Evolutionary conservation across 2,888 invertebrate genomes (phyloP), one percentile per base, ranked within the genome.

Genomic region (Ecliptopera silaceata): DNA sequence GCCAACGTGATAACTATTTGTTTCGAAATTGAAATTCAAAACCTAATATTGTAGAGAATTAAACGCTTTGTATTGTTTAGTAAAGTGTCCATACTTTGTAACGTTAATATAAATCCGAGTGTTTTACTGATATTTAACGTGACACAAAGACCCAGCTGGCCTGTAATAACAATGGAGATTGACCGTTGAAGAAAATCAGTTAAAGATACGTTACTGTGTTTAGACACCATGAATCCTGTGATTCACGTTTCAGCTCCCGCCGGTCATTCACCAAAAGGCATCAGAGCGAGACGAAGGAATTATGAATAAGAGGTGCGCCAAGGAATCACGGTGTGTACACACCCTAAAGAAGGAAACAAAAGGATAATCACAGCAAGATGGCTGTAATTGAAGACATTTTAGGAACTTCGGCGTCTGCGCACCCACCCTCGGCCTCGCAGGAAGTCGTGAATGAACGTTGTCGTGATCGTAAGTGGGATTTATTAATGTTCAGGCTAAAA

Each of bases 261-360:
- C 85, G 87, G 86, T 81, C 90, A 89, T 90, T 90, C 89, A 91
- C 86, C 81, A 88, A 86, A 78, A 77, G 63, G 75, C 85, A 84
- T 69, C 78, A 78, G 84, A 82, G 84, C 82, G 80, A 65, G 73
- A 80, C 88, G 75, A 82, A 86, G 82, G 80, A 66, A 81, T 80
- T 76, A 79, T 86, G 83, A 85, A 86, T 83, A 84, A 86, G 86
- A 89, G 89, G 89, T 84, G 88, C 78, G 82, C 65, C 72, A 66
- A 84, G 87, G 87, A 88, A 87, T 86, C 87, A 88, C 88, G 88
- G 78, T 87, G 72, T 64, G 65, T 88, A 81, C 75, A 77, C 88
- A 88, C 88, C 88, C 86, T 82, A 81, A 66, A 70, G 70, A 69
- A 80, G 79, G 78, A 78, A 78, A 74, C 74, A 67, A 70, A 65